phyloP scores from a whole-genome alignment of 2,113 vertebrate species.

The Motacilla alba region DNA sequence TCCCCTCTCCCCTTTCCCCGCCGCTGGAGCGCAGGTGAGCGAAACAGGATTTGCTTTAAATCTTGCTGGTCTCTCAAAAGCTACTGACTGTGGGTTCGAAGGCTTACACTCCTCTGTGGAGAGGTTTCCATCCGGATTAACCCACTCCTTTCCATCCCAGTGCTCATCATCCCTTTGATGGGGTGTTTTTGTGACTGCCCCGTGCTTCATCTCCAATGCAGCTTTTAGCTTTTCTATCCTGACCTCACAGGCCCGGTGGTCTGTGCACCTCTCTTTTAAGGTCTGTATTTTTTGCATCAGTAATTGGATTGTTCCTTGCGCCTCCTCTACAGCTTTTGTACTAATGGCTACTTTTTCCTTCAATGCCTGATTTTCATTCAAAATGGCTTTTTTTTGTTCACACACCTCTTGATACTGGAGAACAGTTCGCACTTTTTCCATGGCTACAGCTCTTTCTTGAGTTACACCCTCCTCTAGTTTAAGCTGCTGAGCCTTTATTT shows the following conservation, averaged over 20 bases:
- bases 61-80: background rate
- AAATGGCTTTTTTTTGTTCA: slow-evolving; percentile 26
- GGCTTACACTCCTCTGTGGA: background rate
- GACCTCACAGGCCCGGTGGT: slow-evolving; percentile 2
- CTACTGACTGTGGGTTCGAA: rapidly evolving
- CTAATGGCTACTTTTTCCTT: slow-evolving; percentile 14
- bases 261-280: background rate
- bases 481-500: slow-evolving; percentile 17
- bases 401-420: slow-evolving; percentile 31
- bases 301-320: background rate
- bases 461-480: background rate
- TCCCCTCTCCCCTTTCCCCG: background rate
- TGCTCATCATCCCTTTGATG: background rate
- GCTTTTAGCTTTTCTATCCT: slow-evolving; percentile 6
- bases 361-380: slow-evolving; percentile 10
- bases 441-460: background rate
- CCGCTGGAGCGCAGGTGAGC: rapidly evolving
- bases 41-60: background rate
- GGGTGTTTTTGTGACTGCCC: rapidly evolving
- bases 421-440: background rate
- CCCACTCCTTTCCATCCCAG: background rate
- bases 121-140: background rate
- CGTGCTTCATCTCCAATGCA: rapidly evolving
- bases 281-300: slow-evolving; percentile 16
- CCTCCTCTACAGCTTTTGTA: background rate